Conservation (phyloP, 2,797 vertebrate genomes). For the Tauraco hartlaubi region DNA sequence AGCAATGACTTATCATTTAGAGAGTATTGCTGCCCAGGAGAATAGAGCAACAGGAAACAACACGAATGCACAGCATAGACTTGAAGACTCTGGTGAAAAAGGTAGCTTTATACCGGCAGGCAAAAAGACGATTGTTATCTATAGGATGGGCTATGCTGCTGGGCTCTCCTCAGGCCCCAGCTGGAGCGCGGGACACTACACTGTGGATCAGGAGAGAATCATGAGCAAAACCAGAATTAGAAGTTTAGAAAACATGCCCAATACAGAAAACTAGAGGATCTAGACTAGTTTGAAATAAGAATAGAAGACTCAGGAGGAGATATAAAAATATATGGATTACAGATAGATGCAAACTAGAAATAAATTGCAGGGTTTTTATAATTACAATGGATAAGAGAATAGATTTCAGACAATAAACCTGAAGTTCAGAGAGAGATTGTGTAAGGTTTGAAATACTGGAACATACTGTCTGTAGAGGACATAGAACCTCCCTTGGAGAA, state of each 20-base stretch:
- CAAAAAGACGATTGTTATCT: too few relatives aligned
- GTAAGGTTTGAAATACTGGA: background rate
- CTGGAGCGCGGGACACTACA: background rate
- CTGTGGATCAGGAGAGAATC: background rate
- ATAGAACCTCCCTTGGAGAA: background rate
- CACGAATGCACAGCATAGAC: background rate
- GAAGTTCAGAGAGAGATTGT: background rate
- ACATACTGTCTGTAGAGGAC: background rate
- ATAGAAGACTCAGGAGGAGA: background rate
- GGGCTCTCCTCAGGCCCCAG: background rate
- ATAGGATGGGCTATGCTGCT: background rate
- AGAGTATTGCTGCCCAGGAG: background rate
- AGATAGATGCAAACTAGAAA: background rate
- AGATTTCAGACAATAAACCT: background rate
- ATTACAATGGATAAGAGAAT: background rate
- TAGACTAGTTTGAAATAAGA: background rate
- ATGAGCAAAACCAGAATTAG: background rate
- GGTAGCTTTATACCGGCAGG: background rate
- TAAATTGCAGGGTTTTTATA: background rate
- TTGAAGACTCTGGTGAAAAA: background rate
- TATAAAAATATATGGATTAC: background rate
- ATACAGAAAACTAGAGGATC: background rate
- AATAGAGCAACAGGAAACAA: background rate
- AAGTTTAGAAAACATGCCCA: background rate
- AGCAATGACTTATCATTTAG: background rate